Evolutionary conservation across 1,140 invertebrate genomes (phyloP), one percentile per base, ranked within the genome.

Genomic region (Gryon sp.): DNA sequence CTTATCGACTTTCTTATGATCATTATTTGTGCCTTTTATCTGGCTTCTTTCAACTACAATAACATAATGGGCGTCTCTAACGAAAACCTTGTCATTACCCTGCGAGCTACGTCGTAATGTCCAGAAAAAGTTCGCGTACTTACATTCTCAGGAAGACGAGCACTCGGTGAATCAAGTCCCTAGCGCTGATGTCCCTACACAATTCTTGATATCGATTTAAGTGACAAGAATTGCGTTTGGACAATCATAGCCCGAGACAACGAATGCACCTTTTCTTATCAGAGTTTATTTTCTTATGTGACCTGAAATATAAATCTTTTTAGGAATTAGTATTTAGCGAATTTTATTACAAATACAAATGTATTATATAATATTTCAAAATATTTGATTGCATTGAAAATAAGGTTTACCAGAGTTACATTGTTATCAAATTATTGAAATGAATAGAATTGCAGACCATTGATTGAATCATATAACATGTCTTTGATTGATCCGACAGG

Each of bases 171-270:
- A 70, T 74, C 80, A 78, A 72, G 81, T 82, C 85, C 76, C 87
- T 87, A 89, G 88, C 88, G 87, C 86, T 89, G 88, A 89, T 89
- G 88, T 89, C 88, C 88, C 87, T 84, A 84, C 86, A 88, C 88
- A 89, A 88, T 88, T 86, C 88, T 89, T 89, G 86, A 85, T 87
- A 84, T 87, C 74, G 53, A 82, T 83, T 83, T 70, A 68, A 80
- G 50, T 77, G 84, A 89, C 88, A 89, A 89, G 88, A 89, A 88
- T 88, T 89, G 88, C 88, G 88, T 89, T 88, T 89, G 88, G 88
- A 89, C 88, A 89, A 88, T 89, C 88, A 89, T 89, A 87, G 88
- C 88, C 86, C 85, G 84, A 82, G 84, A 89, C 86, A 85, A 80
- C 75, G 75, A n/a, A n/a, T n/a, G n/a, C n/a, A n/a, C n/a, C n/a